These are phyloP conservation scores for Ceratina japonica DNA, from an alignment of 1,140 invertebrate species.

Conservation along the genomic window DNA sequence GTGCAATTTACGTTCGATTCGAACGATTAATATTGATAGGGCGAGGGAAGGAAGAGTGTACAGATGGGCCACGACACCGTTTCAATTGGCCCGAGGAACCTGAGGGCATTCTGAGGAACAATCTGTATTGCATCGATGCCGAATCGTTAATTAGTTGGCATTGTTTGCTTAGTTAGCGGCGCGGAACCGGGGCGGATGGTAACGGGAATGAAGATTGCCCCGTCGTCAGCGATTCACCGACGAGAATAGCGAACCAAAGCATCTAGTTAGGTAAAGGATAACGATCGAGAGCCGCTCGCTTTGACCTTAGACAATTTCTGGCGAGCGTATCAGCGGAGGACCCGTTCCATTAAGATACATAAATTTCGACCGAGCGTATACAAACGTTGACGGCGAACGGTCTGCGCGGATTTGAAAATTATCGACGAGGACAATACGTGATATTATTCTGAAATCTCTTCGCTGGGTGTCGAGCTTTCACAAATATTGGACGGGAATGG, in stretches of 20 bases:
- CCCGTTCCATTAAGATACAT: too few relatives aligned
- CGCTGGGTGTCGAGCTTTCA: too few relatives aligned
- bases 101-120: neutral
- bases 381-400: too few relatives aligned
- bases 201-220: conserved; percentile 41
- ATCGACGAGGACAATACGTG: too few relatives aligned
- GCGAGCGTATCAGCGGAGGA: too few relatives aligned
- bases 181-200: conserved; percentile 49
- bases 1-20: too few relatives aligned
- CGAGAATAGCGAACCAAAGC: conserved; percentile 7
- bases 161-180: conserved; percentile 63
- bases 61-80: neutral
- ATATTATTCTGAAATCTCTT: too few relatives aligned
- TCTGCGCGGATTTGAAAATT: too few relatives aligned
- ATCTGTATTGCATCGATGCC: conserved; percentile 49
- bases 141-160: conserved; percentile 72
- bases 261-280: conserved; percentile 21
- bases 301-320: too few relatives aligned
- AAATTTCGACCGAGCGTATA: too few relatives aligned
- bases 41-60: neutral
- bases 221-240: conserved; percentile 42
- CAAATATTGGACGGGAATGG: too few relatives aligned
- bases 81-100: conserved; percentile 6
- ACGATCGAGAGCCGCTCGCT: conserved; percentile 2
- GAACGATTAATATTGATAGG: neutral